Conservation (phyloP, 2,797 vertebrate genomes). For the Sphenopsis melanotis region DNA sequence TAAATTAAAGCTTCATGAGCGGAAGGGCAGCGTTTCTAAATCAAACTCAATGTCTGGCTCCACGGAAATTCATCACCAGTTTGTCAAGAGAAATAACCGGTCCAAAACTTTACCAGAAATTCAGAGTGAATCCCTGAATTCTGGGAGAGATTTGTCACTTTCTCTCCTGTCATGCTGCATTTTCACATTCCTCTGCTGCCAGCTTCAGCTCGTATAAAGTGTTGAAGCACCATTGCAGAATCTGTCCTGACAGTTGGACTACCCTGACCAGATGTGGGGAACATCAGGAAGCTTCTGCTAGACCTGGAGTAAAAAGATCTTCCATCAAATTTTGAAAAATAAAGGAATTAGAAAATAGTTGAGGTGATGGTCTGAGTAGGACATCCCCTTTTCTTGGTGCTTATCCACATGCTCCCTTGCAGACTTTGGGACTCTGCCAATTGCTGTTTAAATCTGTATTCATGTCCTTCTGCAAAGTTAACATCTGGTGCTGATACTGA, state of each 20-base stretch:
- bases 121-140: constrained; percentile 11
- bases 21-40: constrained; percentile 13
- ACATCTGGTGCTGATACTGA: constrained; percentile 31
- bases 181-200: not conserved
- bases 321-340: not conserved
- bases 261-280: not conserved
- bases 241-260: not conserved
- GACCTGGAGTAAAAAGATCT: not conserved
- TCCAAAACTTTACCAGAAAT: not conserved
- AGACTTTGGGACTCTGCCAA: not conserved
- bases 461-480: not conserved
- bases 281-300: not conserved
- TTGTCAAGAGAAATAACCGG: constrained; percentile 19
- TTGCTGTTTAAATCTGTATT: not conserved
- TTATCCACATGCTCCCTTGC: not conserved
- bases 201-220: not conserved
- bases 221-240: not conserved
- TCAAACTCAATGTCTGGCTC: not conserved
- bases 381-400: not conserved
- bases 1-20: constrained; percentile 3
- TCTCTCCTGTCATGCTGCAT: not conserved
- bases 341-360: not conserved
- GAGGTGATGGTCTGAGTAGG: not conserved
- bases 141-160: not conserved
- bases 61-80: not conserved